phyloP scores from a whole-genome alignment of 2,797 vertebrate species.

The Australoheros facetus region DNA sequence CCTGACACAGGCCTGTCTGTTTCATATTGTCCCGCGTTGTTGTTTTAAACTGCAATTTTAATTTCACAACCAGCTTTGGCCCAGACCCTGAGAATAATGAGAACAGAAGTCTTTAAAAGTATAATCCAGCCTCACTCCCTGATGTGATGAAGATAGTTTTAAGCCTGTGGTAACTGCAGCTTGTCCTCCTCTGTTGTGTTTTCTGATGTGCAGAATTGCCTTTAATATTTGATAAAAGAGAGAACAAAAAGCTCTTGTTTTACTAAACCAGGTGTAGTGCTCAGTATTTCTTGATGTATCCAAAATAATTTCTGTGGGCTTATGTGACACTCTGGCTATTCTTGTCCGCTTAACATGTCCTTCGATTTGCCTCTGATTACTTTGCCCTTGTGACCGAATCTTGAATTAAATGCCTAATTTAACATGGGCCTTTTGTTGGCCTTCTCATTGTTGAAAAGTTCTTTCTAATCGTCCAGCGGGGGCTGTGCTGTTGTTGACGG shows the following conservation, averaged over 20 bases:
- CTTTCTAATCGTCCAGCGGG: slow-evolving; percentile 75
- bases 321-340: slow-evolving; percentile 15
- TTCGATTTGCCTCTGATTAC: slow-evolving; percentile 70
- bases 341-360: slow-evolving; percentile 64
- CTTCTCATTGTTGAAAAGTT: slow-evolving; percentile 70
- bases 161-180: slow-evolving; percentile 13
- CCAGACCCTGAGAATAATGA: neutral
- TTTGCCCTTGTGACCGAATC: slow-evolving; percentile 79
- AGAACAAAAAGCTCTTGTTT: neutral
- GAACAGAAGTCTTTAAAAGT: neutral
- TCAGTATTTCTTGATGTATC: neutral
- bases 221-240: no score
- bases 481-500: slow-evolving; percentile 67
- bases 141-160: slow-evolving; percentile 13
- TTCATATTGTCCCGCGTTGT: neutral
- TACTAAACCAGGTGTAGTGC: neutral
- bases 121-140: slow-evolving; percentile 1
- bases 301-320: slow-evolving; percentile 24
- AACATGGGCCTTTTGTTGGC: slow-evolving; percentile 80
- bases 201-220: neutral
- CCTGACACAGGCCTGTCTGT: neutral
- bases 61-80: neutral
- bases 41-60: neutral
- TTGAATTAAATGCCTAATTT: slow-evolving; percentile 85
- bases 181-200: neutral